Percentiles rank a stretch among this genome's conserved stretches.
Conservation (phyloP, 1,140 invertebrate genomes). For the Eupristina koningsbergeri region DNA sequence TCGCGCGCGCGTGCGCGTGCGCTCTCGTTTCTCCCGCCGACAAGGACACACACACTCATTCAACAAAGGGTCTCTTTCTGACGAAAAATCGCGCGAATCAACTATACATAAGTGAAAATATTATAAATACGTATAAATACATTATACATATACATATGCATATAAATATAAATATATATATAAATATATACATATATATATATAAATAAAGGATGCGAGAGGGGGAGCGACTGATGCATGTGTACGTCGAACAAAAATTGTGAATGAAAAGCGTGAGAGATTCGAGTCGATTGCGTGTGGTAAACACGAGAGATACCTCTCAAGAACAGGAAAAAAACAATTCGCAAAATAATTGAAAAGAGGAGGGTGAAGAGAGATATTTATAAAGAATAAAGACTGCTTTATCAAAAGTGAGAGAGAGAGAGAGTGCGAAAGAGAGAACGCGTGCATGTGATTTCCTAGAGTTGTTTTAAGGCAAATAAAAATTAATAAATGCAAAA, state of each 20-base stretch:
- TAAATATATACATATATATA: not conserved
- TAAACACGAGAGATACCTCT: not conserved
- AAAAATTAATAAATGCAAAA: constrained; percentile 2
- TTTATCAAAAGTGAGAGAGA: constrained; percentile 63
- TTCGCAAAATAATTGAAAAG: constrained; percentile 4
- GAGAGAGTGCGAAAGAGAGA: constrained; percentile 38
- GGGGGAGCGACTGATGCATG: not conserved
- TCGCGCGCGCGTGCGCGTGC: not conserved
- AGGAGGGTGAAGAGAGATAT: constrained; percentile 62
- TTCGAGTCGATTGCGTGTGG: constrained; percentile 16
- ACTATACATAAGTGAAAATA: constrained; percentile 55
- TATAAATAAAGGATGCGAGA: not conserved
- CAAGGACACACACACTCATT: not conserved
- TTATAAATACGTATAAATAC: constrained; percentile 57
- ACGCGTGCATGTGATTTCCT: constrained; percentile 66
- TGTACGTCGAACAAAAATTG: not conserved
- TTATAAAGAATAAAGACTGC: constrained; percentile 74
- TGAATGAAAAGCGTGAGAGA: constrained; percentile 15
- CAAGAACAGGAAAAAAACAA: not conserved
- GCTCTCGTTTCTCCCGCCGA: constrained; percentile 1
- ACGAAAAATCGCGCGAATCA: constrained; percentile 51
- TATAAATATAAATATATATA: not conserved
- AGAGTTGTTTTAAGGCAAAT: constrained; percentile 51
- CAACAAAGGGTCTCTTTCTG: constrained; percentile 24
- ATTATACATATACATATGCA: constrained; percentile 42